These are phyloP conservation scores for Eospalax fontanierii DNA, from an alignment of 2,797 vertebrate species.

Conservation along the genomic window DNA sequence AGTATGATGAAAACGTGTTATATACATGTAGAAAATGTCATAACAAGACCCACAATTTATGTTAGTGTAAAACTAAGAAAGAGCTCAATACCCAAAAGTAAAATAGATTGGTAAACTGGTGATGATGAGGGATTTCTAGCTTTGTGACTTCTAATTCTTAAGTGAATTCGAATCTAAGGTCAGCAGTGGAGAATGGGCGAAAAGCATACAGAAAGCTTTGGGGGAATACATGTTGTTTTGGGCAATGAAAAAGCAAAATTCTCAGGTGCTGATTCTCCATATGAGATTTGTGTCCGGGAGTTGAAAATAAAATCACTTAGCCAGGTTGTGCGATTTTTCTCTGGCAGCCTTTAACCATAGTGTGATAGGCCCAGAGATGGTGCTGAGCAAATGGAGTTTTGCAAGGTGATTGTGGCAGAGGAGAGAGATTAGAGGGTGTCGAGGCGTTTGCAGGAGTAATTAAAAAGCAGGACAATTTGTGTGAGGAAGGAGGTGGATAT, in stretches of 20 bases:
- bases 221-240: not conserved
- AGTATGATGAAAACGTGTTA: not conserved
- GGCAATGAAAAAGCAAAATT: not conserved
- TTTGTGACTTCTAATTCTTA: not conserved
- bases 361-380: not conserved
- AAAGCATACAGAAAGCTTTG: not conserved
- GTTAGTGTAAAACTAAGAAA: not conserved
- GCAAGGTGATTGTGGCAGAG: not conserved
- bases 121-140: not conserved
- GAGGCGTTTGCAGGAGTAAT: not conserved
- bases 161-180: not conserved
- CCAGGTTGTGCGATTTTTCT: not conserved
- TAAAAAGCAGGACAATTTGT: not conserved
- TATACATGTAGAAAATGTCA: not conserved
- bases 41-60: not conserved
- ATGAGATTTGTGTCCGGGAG: not conserved
- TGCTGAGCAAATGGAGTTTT: not conserved
- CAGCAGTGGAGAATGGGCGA: not conserved
- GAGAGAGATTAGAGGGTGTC: not conserved
- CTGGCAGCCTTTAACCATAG: not conserved
- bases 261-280: not conserved
- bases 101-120: not conserved
- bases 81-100: not conserved
- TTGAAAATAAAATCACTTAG: conserved; percentile 4
- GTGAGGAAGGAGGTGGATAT: conserved; percentile 9